These are phyloP conservation scores for Sterrhoptilus dennistouni DNA, from an alignment of 2,113 vertebrate species.

Conservation along the genomic window DNA sequence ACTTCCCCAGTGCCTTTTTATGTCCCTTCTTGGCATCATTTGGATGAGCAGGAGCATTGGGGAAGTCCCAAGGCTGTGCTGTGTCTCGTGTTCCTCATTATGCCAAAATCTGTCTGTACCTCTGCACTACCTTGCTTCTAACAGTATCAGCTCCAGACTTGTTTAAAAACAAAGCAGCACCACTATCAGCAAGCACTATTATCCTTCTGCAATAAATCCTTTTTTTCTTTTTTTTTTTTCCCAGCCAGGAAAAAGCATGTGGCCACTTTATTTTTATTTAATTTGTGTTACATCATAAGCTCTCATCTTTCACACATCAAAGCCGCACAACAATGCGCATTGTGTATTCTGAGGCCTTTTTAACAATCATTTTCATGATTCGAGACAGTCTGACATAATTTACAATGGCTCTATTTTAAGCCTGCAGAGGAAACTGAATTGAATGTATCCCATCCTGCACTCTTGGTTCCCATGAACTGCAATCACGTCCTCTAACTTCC, in stretches of 20 bases:
- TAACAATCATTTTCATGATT: conserved; percentile 90
- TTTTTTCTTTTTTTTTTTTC: not conserved
- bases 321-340: conserved; percentile 85
- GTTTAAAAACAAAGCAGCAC: conserved; percentile 10
- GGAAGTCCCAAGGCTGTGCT: not conserved
- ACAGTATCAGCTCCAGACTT: not conserved
- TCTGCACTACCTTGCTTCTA: not conserved
- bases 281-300: conserved; percentile 71
- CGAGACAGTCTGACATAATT: conserved; percentile 91
- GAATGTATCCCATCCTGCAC: conserved; percentile 99
- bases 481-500: conserved; percentile 90
- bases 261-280: conserved; percentile 65
- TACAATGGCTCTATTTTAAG: conserved; percentile 99
- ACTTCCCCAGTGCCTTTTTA: not conserved
- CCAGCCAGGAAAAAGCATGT: conserved; percentile 57
- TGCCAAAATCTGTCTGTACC: not conserved
- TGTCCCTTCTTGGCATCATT: not conserved
- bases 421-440: conserved; percentile 94
- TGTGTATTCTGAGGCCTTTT: conserved; percentile 83
- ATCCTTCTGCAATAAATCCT: not conserved
- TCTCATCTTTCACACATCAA: conserved; percentile 95
- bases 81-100: not conserved
- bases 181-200: not conserved
- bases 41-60: rapidly evolving
- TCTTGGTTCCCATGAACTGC: conserved; percentile 97